Conservation (phyloP, 2,113 vertebrate genomes). For the Cygnus buccinator region DNA sequence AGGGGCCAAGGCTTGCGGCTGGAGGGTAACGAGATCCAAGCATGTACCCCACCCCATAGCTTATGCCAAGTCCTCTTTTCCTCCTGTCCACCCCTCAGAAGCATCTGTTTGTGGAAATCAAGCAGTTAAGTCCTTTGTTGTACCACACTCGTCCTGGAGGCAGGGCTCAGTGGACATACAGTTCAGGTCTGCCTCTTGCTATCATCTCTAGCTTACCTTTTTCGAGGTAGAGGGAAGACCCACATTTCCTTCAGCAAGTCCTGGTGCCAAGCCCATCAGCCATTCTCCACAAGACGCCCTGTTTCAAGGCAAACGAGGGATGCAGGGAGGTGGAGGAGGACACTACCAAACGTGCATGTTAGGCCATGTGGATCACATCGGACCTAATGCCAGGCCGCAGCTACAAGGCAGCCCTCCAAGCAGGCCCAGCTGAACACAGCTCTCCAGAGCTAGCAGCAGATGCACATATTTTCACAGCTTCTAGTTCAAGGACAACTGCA, state of each 20-base stretch:
- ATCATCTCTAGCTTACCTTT: not conserved
- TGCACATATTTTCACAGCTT: not conserved
- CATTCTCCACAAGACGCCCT: not conserved
- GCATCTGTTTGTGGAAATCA: fast-evolving
- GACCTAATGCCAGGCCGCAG: not conserved
- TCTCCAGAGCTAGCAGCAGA: not conserved
- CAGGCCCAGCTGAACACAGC: not conserved
- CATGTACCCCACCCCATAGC: not conserved
- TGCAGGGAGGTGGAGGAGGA: not conserved
- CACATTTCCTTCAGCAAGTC: fast-evolving
- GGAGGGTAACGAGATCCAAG: not conserved
- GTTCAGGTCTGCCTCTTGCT: not conserved
- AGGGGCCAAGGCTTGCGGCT: not conserved
- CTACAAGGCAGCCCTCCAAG: not conserved
- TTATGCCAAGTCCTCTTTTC: not conserved
- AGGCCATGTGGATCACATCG: not conserved
- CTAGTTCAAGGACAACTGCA: not conserved
- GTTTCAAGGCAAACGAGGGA: not conserved
- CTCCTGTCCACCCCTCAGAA: not conserved
- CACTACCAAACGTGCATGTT: fast-evolving
- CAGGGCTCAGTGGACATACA: not conserved
- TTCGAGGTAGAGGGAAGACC: not conserved
- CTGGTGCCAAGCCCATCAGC: not conserved
- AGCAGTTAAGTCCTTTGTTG: not conserved
- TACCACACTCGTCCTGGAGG: not conserved